phyloP scores from a whole-genome alignment of 92 coral and sea anemone genomes.

The Montipora capitata region DNA sequence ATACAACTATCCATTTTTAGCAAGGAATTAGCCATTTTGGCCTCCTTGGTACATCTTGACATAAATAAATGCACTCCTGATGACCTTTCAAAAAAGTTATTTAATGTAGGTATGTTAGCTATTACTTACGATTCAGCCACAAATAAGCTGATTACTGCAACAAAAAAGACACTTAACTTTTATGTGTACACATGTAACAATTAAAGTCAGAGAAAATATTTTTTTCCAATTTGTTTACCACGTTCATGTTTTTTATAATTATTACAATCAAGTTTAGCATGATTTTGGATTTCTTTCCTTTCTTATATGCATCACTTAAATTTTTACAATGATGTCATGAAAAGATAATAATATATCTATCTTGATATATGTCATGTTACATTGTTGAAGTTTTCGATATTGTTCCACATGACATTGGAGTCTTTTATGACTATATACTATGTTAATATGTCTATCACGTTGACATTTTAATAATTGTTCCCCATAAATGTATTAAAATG shows the following conservation, averaged over 20 bases:
- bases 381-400: too few relatives aligned
- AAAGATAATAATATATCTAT: background rate
- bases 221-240: background rate
- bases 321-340: slow-evolving; percentile 2
- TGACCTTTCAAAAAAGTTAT: slow-evolving; percentile 39
- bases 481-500: too few relatives aligned
- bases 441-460: too few relatives aligned
- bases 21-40: slow-evolving; percentile 19
- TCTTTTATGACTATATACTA: too few relatives aligned
- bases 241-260: background rate
- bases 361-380: too few relatives aligned
- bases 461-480: too few relatives aligned
- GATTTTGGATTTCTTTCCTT: slow-evolving; percentile 1
- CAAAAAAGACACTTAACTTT: slow-evolving; percentile 41
- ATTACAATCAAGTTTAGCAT: background rate
- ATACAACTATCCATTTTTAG: slow-evolving; percentile 42
- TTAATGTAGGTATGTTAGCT: slow-evolving; percentile 37
- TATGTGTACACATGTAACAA: slow-evolving; percentile 12
- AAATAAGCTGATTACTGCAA: background rate
- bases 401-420: too few relatives aligned
- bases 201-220: background rate
- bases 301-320: background rate
- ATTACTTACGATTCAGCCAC: slow-evolving; percentile 41
- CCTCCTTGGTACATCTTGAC: slow-evolving; percentile 34
- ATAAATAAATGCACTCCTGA: slow-evolving; percentile 25